A percentile compares a stretch with the other conserved stretches of the same genome.
Conservation (phyloP, 2,888 invertebrate genomes). For the Sesia apiformis region DNA sequence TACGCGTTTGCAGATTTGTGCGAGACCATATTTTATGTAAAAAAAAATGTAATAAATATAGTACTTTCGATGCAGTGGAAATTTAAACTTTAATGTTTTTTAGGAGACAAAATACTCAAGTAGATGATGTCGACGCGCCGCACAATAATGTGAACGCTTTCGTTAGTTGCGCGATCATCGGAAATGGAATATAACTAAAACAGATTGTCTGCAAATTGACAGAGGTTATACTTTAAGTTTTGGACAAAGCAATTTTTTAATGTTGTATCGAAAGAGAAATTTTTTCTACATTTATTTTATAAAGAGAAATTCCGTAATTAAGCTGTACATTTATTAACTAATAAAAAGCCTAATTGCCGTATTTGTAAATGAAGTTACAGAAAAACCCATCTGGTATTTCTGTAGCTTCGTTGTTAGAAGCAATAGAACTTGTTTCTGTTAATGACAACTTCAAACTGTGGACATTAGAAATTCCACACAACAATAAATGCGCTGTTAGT, state of each 20-base stretch:
- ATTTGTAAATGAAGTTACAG: conserved; percentile 16
- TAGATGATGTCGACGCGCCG: conserved; percentile 14
- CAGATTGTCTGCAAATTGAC: conserved; percentile 55
- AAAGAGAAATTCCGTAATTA: conserved; percentile 62
- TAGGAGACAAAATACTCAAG: conserved; percentile 23
- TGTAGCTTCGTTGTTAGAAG: conserved; percentile 33
- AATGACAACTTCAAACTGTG: conserved; percentile 18
- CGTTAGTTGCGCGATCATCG: conserved; percentile 66
- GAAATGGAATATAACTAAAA: conserved; percentile 50
- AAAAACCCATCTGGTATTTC: conserved; percentile 18
- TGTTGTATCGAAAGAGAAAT: conserved; percentile 33
- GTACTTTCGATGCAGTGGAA: conserved; percentile 50
- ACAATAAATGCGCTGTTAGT: conserved; percentile 55
- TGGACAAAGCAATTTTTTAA: conserved; percentile 57
- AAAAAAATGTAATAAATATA: conserved; percentile 9
- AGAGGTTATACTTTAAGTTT: conserved; percentile 62
- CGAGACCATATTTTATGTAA: conserved; percentile 20
- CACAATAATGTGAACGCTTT: conserved; percentile 30
- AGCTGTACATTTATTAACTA: conserved; percentile 58
- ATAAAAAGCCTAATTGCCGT: conserved; percentile 51
- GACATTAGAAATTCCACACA: conserved; percentile 21
- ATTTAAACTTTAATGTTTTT: conserved; percentile 19
- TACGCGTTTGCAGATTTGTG: conserved; percentile 29
- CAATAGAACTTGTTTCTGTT: conserved; percentile 68
- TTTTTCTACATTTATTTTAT: conserved; percentile 67